Base-by-base conservation (phyloP, 1,140 invertebrate species). In the Lamellibrachia luymesi region DNA sequence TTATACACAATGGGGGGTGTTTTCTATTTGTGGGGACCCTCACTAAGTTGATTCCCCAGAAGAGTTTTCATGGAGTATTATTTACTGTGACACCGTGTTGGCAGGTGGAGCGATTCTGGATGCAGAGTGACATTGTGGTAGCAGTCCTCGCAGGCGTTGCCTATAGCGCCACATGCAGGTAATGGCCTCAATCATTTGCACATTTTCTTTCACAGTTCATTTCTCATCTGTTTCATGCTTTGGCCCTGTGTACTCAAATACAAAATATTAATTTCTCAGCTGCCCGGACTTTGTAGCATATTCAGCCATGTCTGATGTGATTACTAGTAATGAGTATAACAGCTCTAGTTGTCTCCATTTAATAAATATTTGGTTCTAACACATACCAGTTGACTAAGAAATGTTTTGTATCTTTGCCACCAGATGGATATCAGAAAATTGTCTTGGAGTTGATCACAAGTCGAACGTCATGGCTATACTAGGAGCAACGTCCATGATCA, bases 21-120 rank as follows among this genome's bases (percentile, higher is more conserved):
- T 80, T 80, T 6, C 64, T 80, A 80, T 10, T 80, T 80, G 64
- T 8, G 0, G 25, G 25, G 64, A 80, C 13, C 64, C 64, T 56
- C 52, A 7, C 52, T 22, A 8, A 10, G 25, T 22, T 80, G 5
- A 17, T 80, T 22, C 64, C 64, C 13, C 25, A 4, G 7, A 56
- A 56, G 64, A 6, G 25, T 4, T 17, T 4, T 80, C 13, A 22
- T 22, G 17, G 7, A 22, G 13, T 4, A 4, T 80, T 80, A 80
- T 22, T 80, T 38, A 38, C 64, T 17, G 13, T 80, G 4, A 10
- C 13, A 80, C 50, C 5, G 8, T 92, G 50, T 92, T 38, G 50
- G 17, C 92, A 96, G 95, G 95, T 96, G 17, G 95, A 96, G 93
- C 93, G 96, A 92, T 96, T 96, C 93, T 96, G 96, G 96, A 94